These are phyloP conservation scores for Eupithecia subfuscata DNA, from an alignment of 2,888 invertebrate genomes.

Conservation along the genomic window DNA sequence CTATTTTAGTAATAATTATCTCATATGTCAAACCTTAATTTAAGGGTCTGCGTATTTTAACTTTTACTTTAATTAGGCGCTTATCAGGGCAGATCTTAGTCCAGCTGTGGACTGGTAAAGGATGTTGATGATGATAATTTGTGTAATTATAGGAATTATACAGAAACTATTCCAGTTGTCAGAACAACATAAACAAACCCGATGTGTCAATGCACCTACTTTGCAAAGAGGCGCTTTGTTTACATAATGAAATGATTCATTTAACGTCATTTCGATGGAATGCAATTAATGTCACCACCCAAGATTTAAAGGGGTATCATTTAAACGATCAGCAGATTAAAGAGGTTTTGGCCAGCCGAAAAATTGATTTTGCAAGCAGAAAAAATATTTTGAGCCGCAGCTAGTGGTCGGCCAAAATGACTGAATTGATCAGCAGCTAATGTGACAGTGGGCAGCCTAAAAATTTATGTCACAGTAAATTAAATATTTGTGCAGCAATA, in stretches of 20 bases:
- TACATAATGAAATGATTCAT: slow-evolving; percentile 38
- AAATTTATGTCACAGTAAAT: no score
- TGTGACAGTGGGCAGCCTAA: no score
- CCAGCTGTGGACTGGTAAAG: background rate
- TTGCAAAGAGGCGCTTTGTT: slow-evolving; percentile 40
- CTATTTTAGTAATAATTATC: background rate
- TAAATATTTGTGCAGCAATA: no score
- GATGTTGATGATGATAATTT: background rate
- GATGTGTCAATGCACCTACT: slow-evolving; percentile 38
- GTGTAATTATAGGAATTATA: slow-evolving; percentile 8
- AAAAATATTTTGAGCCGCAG: no score
- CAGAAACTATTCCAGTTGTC: slow-evolving; percentile 28
- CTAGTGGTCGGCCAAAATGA: no score
- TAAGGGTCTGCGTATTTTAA: background rate
- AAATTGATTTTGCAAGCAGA: no score
- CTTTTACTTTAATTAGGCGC: background rate
- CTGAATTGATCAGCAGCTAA: no score
- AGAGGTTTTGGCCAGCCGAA: no score
- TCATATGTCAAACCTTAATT: background rate
- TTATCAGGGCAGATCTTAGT: background rate
- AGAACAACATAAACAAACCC: slow-evolving; percentile 40
- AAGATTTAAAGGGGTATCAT: no score
- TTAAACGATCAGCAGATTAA: no score
- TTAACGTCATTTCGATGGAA: slow-evolving; percentile 37
- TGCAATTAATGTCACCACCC: slow-evolving; percentile 33